Base-by-base conservation (phyloP, 2,888 invertebrate species). In the Drosophila monieri region DNA sequence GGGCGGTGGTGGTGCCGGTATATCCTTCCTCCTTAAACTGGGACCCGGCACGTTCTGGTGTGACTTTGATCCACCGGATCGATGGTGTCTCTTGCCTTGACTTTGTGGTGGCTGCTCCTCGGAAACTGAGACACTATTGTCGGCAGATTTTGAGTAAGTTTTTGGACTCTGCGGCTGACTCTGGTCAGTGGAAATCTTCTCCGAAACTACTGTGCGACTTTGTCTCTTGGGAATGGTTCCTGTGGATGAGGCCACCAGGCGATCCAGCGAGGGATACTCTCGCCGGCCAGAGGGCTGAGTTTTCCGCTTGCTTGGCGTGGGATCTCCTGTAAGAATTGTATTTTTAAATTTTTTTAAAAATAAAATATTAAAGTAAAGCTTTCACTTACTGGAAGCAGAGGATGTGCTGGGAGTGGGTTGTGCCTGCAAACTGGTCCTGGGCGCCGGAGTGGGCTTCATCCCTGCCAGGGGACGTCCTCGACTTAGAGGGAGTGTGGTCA, bases 191-290 rank as follows among this genome's bases (percentile, higher is more conserved):
- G 41, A 8, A 6, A 25, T 32, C 21, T 67, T 61, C 59, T 65
- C 69, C 25, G 41, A 52, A 6, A 58, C 61, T 55, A 62, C 56
- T 8, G 68, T 59, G 9, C 39, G 18, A 21, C 39, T 54, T 0
- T 68, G 73, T 4, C 76, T 76, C 56, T 91, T 91, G 3, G 91
- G 90, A 76, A 91, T 90, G 15, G 91, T 90, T 2, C 91, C 91
- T 0, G 90, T 91, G 3, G 89, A 86, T 37, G 85, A 74, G 12
- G 90, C 89, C 6, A 89, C 81, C 6, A 90, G 56, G 2, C 90
- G 87, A 75, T 91, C 90, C 21, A 90, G 39, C 0, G 90, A 90
- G 1, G 90, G 88, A 79, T 90, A 90, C 57, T 90, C 90, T 1
- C 84, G 74, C 25, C 84, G 67, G 35, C 84, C 78, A 43, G 47